Evolutionary conservation across 2,888 invertebrate genomes (phyloP).

Genomic region (Cyclophora albipunctata): DNA sequence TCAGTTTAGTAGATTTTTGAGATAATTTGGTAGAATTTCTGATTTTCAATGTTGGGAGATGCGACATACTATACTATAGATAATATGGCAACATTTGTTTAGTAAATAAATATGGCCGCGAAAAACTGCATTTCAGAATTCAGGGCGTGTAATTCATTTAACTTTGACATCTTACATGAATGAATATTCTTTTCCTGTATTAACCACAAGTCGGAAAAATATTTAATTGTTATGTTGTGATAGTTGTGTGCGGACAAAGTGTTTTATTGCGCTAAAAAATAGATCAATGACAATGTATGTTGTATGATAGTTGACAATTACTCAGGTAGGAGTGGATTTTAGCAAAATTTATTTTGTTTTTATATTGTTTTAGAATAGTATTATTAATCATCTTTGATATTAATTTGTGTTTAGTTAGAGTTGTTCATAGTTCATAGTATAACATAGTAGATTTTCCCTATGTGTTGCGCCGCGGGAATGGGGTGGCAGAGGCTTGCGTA

Average conservation of each 20-base stretch:
- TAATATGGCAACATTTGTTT: constrained; percentile 27
- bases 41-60: too few relatives aligned
- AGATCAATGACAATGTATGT: constrained; percentile 58
- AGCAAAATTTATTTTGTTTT: too few relatives aligned
- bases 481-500: constrained; percentile 37
- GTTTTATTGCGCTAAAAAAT: constrained; percentile 31
- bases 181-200: constrained; percentile 1
- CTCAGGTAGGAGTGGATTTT: constrained; percentile 41
- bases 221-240: constrained; percentile 2
- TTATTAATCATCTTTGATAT: too few relatives aligned
- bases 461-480: constrained; percentile 39
- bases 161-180: too few relatives aligned
- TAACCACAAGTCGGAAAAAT: constrained; percentile 2
- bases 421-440: too few relatives aligned
- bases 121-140: constrained; percentile 17
- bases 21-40: too few relatives aligned
- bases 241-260: constrained; percentile 2
- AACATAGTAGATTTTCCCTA: too few relatives aligned
- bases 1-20: too few relatives aligned
- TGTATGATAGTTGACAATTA: constrained; percentile 47
- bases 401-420: too few relatives aligned
- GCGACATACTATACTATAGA: too few relatives aligned
- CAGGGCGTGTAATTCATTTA: constrained; percentile 9
- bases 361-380: too few relatives aligned
- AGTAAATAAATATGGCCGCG: constrained; percentile 70